These are phyloP conservation scores for Poeciliopsis paucimaculata DNA, from an alignment of 2,797 vertebrate species.

Conservation along the genomic window DNA sequence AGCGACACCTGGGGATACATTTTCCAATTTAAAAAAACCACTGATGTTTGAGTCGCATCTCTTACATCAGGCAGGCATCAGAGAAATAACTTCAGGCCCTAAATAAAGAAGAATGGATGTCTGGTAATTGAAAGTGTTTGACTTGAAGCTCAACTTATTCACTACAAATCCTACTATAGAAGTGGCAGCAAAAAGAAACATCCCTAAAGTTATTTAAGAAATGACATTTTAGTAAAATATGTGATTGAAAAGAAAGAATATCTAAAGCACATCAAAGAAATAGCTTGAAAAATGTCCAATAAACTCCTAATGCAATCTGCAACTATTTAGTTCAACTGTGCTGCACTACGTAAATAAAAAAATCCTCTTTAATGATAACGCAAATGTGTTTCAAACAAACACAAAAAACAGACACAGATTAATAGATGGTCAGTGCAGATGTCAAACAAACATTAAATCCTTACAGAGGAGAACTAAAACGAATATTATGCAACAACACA, in stretches of 20 bases:
- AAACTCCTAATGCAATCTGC: background rate
- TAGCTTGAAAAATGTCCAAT: background rate
- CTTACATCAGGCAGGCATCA: slow-evolving; percentile 6
- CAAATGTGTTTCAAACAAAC: background rate
- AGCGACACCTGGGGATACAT: background rate
- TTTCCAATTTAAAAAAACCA: background rate
- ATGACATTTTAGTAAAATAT: background rate
- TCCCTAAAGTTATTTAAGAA: slow-evolving; percentile 34
- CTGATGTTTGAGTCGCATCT: background rate
- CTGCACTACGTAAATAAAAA: background rate
- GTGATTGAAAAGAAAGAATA: background rate
- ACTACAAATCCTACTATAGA: slow-evolving; percentile 15
- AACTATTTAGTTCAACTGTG: background rate
- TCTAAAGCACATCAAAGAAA: background rate
- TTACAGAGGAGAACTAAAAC: slow-evolving; percentile 8
- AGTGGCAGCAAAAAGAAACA: slow-evolving; percentile 61
- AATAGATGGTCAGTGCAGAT: slow-evolving; percentile 5
- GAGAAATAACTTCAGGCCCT: background rate
- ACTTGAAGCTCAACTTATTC: background rate
- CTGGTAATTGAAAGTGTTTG: background rate
- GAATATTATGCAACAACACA: slow-evolving; percentile 11
- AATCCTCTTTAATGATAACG: background rate
- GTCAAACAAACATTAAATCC: slow-evolving; percentile 4
- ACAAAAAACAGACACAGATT: background rate
- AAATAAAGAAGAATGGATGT: background rate